Percentiles rank a stretch among this genome's conserved stretches.
Evolutionary conservation across 1,140 invertebrate genomes (phyloP).

Genomic region (Platyura marginata): DNA sequence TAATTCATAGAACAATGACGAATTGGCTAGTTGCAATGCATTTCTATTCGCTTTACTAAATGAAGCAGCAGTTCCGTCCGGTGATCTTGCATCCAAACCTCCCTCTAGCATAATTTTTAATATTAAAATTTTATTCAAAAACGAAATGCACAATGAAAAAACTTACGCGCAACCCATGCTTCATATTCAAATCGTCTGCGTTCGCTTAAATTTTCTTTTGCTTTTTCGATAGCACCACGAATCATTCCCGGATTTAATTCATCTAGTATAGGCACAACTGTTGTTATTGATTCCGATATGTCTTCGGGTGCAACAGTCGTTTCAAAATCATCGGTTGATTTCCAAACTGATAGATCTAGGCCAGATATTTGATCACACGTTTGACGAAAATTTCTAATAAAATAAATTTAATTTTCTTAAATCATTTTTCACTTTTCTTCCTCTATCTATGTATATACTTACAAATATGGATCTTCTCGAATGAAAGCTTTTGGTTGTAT

Average conservation of each 20-base stretch:
- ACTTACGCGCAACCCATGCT: conserved; percentile 34
- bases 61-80: conserved; percentile 67
- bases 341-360: conserved; percentile 31
- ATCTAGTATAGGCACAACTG: conserved; percentile 11
- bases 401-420: not conserved
- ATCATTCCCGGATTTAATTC: conserved; percentile 30
- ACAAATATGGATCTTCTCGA: conserved; percentile 70
- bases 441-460: conserved; percentile 20
- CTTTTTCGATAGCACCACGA: conserved; percentile 46
- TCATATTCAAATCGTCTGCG: conserved; percentile 58
- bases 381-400: conserved; percentile 53
- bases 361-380: conserved; percentile 49
- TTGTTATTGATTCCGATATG: conserved; percentile 12
- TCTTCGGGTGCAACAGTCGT: conserved; percentile 14
- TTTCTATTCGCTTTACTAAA: conserved; percentile 75
- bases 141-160: not conserved
- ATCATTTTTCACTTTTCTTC: not conserved
- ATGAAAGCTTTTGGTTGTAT: conserved; percentile 76
- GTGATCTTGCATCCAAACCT: conserved; percentile 64
- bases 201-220: conserved; percentile 48
- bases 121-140: not conserved
- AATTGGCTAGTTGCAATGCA: conserved; percentile 63
- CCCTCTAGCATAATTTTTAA: conserved; percentile 36
- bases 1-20: conserved; percentile 72
- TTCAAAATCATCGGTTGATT: conserved; percentile 7